Evolutionary conservation across 2,113 vertebrate species (phyloP), one percentile per base, ranked within the genome.

Genomic region (Physeter macrocephalus): DNA sequence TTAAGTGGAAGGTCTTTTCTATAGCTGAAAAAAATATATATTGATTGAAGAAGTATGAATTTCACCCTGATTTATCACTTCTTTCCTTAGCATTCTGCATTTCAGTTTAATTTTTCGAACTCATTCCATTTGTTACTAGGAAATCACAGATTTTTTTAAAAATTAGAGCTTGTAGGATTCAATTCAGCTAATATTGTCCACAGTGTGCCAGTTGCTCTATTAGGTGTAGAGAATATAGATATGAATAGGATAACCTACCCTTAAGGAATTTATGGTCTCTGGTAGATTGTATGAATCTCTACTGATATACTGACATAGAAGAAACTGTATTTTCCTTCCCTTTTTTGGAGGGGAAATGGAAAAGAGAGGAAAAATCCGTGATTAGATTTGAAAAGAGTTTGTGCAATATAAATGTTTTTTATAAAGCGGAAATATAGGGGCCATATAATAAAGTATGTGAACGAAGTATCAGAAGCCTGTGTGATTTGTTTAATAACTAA

Each of bases 81-180:
- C 20, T 96, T 3, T 95, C 8, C 11, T 90, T 90, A 49, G 46
- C 62, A 62, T 91, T 90, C 23, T 96, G 8, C 21, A 67, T 93
- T 92, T 88, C 34, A 62, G 29, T 88, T 96, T 93, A 87, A 75
- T 80, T 85, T 80, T 96, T 90, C 89, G 67, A 86, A 85, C 7
- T 78, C 54, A 62, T 75, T 88, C 13, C 23, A 39, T 94, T 94
- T 90, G 13, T 95, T 95, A 69, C 36, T 46, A 89, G 57, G 62
- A 89, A 97, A 66, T 67, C 18, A 75, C 61, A 43, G 14, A 27
- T 92, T 85, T 87, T 87, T 94, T 46, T 21, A 23, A 49, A 18
- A 20, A 54, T 75, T 49, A 82, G 31, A 87, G 13, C 6, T 54
- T 77, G 5, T 82, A 91, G 54, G 15, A 82, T 43, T 96, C n/a